phyloP scores from a whole-genome alignment of 2,888 invertebrate genomes.

The Pyralis farinalis region DNA sequence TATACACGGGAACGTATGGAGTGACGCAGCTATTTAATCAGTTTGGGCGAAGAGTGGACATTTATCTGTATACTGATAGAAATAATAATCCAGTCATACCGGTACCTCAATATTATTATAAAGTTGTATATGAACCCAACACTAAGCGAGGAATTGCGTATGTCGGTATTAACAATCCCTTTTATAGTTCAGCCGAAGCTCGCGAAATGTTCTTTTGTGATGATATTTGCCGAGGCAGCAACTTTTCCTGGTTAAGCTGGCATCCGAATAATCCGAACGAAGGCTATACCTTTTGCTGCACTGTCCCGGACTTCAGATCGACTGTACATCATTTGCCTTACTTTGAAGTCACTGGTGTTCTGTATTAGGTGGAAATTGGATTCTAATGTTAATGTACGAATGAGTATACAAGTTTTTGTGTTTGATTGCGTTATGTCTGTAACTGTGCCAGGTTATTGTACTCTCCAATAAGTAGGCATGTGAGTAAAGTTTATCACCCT shows the following conservation, averaged over 20 bases:
- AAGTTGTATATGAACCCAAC: slow-evolving; percentile 78
- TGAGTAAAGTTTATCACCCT: slow-evolving; percentile 6
- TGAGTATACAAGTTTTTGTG: not conserved
- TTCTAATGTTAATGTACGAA: not conserved
- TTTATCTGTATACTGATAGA: slow-evolving; percentile 55
- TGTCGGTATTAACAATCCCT: slow-evolving; percentile 84
- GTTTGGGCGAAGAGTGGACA: slow-evolving; percentile 43
- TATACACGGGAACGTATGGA: slow-evolving; percentile 83
- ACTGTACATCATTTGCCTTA: slow-evolving; percentile 74
- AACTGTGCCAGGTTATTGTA: slow-evolving; percentile 7
- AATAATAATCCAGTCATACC: slow-evolving; percentile 67
- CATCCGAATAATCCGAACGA: slow-evolving; percentile 56
- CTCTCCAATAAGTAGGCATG: not conserved
- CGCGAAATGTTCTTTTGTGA: slow-evolving; percentile 63
- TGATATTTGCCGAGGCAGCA: slow-evolving; percentile 60
- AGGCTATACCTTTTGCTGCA: slow-evolving; percentile 83
- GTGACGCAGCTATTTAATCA: slow-evolving; percentile 74
- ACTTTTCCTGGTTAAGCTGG: slow-evolving; percentile 82
- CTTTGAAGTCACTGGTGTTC: slow-evolving; percentile 63
- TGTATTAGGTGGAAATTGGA: slow-evolving; percentile 28
- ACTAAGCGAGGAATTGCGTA: slow-evolving; percentile 76
- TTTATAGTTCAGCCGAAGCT: slow-evolving; percentile 47
- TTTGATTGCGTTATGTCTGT: not conserved
- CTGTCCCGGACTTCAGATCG: slow-evolving; percentile 72
- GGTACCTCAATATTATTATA: slow-evolving; percentile 68